Conservation (phyloP, 2,113 vertebrate species). For the Poeciliopsis turrubarensis region DNA sequence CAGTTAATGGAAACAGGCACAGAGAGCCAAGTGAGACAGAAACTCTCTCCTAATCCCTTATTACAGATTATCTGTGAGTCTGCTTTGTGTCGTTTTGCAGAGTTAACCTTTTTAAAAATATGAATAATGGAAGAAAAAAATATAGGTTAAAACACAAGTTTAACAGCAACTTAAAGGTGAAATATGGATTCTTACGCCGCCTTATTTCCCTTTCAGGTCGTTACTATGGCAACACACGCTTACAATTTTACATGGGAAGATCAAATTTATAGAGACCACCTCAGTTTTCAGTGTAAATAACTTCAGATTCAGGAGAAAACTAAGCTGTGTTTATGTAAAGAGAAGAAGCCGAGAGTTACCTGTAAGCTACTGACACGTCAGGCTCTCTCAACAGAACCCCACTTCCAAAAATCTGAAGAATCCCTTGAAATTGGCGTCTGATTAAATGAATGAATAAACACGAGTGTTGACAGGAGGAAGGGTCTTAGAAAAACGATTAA, state of each 20-base stretch:
- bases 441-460: slow-evolving; percentile 1
- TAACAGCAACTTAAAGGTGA: neutral
- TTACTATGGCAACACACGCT: neutral
- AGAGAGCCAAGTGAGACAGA: slow-evolving; percentile 77
- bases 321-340: neutral
- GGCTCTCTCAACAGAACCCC: neutral
- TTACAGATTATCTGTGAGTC: slow-evolving; percentile 29
- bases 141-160: neutral
- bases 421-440: neutral
- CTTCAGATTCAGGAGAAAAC: neutral
- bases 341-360: neutral
- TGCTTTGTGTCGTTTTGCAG: slow-evolving; percentile 5
- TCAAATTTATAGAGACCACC: neutral
- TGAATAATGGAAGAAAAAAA: neutral
- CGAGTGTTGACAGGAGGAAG: neutral
- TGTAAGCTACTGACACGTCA: neutral
- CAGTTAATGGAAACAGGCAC: slow-evolving; percentile 71
- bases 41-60: slow-evolving; percentile 66
- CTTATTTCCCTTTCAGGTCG: neutral
- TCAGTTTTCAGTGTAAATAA: neutral
- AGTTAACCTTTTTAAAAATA: neutral
- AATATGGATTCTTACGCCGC: neutral
- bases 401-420: neutral
- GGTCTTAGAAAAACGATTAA: slow-evolving; percentile 2
- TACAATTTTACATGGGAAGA: neutral